phyloP scores from a whole-genome alignment of 1,140 invertebrate genomes.

The Ceratina japonica region DNA sequence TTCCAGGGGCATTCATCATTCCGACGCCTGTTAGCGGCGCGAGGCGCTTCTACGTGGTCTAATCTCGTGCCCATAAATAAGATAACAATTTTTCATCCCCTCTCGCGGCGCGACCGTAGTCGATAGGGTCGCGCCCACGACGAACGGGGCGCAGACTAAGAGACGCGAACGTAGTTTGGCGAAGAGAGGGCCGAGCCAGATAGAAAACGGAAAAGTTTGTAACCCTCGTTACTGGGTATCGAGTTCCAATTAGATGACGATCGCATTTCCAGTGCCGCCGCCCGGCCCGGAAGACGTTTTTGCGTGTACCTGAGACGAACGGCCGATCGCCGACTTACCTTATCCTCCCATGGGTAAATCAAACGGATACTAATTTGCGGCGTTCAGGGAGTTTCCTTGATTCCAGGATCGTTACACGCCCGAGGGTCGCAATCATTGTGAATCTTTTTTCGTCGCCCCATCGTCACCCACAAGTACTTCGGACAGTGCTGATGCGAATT shows the following conservation, averaged over 20 bases:
- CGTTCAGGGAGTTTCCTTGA: slow-evolving; percentile 71
- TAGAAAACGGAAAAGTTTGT: slow-evolving; percentile 72
- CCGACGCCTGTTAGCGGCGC: slow-evolving; percentile 65
- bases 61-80: slow-evolving; percentile 74
- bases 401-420: slow-evolving; percentile 58
- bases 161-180: slow-evolving; percentile 4
- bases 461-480: neutral
- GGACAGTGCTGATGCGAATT: neutral
- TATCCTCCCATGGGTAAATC: slow-evolving; percentile 69
- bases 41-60: slow-evolving; percentile 58
- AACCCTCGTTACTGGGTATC: slow-evolving; percentile 75
- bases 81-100: slow-evolving; percentile 75
- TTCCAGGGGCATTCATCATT: slow-evolving; percentile 66
- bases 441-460: slow-evolving; percentile 23
- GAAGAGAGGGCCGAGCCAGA: slow-evolving; percentile 46
- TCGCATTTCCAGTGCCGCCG: slow-evolving; percentile 69
- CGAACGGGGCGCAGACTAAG: slow-evolving; percentile 38
- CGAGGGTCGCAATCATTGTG: slow-evolving; percentile 43
- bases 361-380: slow-evolving; percentile 70
- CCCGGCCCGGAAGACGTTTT: slow-evolving; percentile 62
- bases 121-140: slow-evolving; percentile 50
- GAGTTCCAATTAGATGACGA: slow-evolving; percentile 78
- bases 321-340: slow-evolving; percentile 61
- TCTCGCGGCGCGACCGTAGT: slow-evolving; percentile 28
- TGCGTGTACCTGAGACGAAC: slow-evolving; percentile 63